Percentiles rank a stretch among this genome's conserved stretches.
Evolutionary conservation across 2,797 vertebrate species (phyloP).

Genomic region (Oceanodroma leucorhoa): DNA sequence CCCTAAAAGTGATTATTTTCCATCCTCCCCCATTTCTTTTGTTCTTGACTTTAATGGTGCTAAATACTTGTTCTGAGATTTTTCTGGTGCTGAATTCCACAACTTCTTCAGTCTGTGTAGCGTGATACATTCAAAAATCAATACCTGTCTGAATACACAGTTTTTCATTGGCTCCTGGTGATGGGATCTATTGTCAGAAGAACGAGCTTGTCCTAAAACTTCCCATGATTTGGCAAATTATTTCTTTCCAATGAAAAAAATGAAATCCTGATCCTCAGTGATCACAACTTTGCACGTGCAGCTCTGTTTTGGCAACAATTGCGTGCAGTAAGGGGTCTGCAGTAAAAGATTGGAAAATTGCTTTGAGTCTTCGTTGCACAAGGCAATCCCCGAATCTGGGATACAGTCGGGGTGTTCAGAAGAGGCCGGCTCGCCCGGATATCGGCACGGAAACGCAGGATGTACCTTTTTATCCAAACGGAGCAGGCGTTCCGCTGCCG

Average conservation of each 20-base stretch:
- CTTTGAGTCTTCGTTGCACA: background rate
- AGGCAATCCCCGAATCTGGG: background rate
- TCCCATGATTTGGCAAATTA: background rate
- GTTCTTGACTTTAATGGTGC: background rate
- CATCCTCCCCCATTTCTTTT: background rate
- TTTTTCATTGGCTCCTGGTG: background rate
- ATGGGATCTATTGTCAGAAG: background rate
- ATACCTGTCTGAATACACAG: background rate
- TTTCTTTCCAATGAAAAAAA: background rate
- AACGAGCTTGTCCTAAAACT: background rate
- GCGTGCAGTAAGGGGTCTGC: background rate
- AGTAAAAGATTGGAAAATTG: background rate
- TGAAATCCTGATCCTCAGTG: accelerated
- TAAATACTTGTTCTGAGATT: background rate
- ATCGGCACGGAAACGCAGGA: background rate
- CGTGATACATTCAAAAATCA: background rate
- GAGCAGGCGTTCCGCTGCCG: background rate
- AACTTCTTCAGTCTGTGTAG: background rate
- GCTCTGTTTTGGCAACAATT: background rate
- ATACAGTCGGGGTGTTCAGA: background rate
- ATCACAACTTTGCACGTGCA: background rate
- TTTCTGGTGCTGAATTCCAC: background rate
- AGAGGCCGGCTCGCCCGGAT: too few relatives aligned
- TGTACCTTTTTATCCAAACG: background rate
- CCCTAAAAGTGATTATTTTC: background rate